phyloP scores from a whole-genome alignment of 2,113 vertebrate species.

The Hyaena hyaena region DNA sequence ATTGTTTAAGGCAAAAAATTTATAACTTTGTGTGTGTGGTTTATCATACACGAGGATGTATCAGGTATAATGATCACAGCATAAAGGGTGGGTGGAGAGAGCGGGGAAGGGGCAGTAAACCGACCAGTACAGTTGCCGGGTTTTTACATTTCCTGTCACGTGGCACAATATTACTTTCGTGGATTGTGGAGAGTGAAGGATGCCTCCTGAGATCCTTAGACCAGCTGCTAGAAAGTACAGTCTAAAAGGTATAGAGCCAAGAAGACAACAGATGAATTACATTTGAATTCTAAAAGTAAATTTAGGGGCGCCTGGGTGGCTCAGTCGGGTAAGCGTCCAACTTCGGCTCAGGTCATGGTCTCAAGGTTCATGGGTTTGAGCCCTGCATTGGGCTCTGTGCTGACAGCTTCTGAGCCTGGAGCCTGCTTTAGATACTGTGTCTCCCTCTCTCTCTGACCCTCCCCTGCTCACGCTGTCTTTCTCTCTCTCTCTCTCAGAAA shows the following conservation, averaged over 20 bases:
- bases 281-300: neutral
- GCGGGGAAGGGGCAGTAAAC: accelerated
- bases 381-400: no score
- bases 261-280: neutral
- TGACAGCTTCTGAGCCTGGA: no score
- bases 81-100: no score
- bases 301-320: neutral
- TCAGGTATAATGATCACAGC: accelerated
- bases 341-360: no score
- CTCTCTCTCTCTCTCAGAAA: no score
- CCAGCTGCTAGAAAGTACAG: neutral
- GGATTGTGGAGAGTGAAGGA: neutral
- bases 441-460: no score
- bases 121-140: accelerated
- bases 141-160: neutral
- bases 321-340: no score
- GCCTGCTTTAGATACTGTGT: no score
- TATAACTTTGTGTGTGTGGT: accelerated
- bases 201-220: neutral
- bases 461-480: no score
- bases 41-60: no score
- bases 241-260: neutral
- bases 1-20: neutral
- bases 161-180: accelerated
- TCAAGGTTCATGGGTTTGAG: no score